A percentile compares a stretch with the other conserved stretches of the same genome.
phyloP scores from a whole-genome alignment of 2,888 invertebrate species.

The Platycheirus albimanus region DNA sequence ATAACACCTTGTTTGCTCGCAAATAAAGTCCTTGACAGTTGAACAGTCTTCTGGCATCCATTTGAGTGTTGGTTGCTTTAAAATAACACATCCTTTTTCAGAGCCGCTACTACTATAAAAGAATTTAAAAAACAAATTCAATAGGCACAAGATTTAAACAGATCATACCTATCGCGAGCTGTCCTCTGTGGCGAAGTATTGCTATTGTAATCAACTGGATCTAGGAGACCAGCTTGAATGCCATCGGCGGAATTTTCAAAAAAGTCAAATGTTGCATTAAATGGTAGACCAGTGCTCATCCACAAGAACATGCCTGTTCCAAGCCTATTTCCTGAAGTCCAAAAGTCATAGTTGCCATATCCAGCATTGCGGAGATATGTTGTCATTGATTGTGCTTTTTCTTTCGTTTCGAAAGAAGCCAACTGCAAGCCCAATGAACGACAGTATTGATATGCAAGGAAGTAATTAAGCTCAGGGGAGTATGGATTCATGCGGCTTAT shows the following conservation, averaged over 20 bases:
- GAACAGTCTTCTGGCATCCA: slow-evolving; percentile 94
- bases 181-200: slow-evolving; percentile 91
- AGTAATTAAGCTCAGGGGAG: slow-evolving; percentile 93
- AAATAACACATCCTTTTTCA: slow-evolving; percentile 89
- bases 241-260: slow-evolving; percentile 86
- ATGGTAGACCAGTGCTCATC: slow-evolving; percentile 94
- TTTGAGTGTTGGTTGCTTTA: slow-evolving; percentile 90
- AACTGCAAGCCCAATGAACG: slow-evolving; percentile 92
- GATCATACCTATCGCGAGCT: slow-evolving; percentile 85
- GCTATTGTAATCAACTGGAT: slow-evolving; percentile 86
- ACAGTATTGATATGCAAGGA: slow-evolving; percentile 94
- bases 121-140: slow-evolving; percentile 67
- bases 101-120: slow-evolving; percentile 85
- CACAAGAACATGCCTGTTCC: slow-evolving; percentile 94
- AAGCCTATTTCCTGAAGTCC: slow-evolving; percentile 94
- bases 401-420: slow-evolving; percentile 93
- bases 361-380: slow-evolving; percentile 92
- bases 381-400: slow-evolving; percentile 93
- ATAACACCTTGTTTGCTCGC: slow-evolving; percentile 95
- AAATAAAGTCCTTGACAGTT: slow-evolving; percentile 93
- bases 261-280: slow-evolving; percentile 94
- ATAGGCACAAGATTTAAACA: background rate
- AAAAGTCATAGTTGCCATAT: slow-evolving; percentile 92
- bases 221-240: slow-evolving; percentile 82
- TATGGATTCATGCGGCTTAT: slow-evolving; percentile 94